Percentiles rank a stretch among this genome's conserved stretches.
Conservation (phyloP, 2,797 vertebrate species). For the Spatula versicolor region DNA sequence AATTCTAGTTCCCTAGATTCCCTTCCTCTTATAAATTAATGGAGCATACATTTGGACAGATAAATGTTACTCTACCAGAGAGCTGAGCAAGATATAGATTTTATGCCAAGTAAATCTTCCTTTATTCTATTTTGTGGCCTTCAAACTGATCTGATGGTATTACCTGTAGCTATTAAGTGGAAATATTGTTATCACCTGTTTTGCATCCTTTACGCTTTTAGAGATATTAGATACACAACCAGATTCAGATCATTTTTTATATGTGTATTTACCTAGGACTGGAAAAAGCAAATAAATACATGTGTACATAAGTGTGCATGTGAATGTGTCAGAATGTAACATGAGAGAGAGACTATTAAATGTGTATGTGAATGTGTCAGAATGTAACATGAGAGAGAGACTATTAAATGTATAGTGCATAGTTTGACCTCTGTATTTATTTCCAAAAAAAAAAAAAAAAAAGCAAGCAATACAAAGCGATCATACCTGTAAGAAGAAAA, state of each 20-base stretch:
- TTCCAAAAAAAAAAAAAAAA: neutral
- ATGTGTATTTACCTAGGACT: neutral
- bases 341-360: neutral
- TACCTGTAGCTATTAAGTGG: neutral
- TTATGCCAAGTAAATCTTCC: conserved; percentile 44
- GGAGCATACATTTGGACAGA: neutral
- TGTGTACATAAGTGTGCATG: neutral
- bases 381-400: neutral
- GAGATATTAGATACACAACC: neutral
- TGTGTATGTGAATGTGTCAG: neutral
- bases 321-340: neutral
- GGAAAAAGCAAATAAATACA: neutral
- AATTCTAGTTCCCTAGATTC: neutral
- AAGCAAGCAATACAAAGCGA: neutral
- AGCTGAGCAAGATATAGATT: conserved; percentile 10
- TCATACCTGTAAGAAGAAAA: neutral
- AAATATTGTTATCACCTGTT: neutral
- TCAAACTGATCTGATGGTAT: conserved; percentile 13
- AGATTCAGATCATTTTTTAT: neutral
- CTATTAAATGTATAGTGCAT: neutral
- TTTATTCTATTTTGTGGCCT: conserved; percentile 12
- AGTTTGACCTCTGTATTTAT: neutral
- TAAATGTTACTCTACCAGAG: conserved; percentile 25
- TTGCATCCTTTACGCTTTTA: conserved; percentile 11
- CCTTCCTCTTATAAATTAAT: conserved; percentile 3